Conservation (phyloP, 2,888 invertebrate genomes). For the Mythimna albipuncta region DNA sequence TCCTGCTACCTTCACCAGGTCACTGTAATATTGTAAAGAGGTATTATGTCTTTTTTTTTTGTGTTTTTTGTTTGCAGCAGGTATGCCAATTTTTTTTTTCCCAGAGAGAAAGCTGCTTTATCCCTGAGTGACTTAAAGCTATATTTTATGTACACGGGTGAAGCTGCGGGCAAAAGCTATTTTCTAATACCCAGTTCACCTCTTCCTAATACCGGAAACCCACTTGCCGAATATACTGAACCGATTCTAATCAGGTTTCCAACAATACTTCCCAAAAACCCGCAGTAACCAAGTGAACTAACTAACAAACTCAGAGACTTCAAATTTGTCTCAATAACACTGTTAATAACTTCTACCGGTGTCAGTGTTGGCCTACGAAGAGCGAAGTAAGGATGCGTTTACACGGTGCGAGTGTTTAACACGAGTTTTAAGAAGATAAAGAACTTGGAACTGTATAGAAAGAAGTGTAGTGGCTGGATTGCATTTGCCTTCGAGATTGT, state of each 20-base stretch:
- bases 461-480: too few species aligned
- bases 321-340: constrained; percentile 76
- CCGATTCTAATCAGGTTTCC: constrained; percentile 14
- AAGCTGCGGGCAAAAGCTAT: too few species aligned
- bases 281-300: constrained; percentile 29
- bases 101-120: too few species aligned
- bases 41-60: too few species aligned
- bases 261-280: constrained; percentile 43
- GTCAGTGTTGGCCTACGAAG: constrained; percentile 70
- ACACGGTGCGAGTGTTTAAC: background rate
- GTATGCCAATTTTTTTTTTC: too few species aligned
- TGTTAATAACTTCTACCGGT: constrained; percentile 71
- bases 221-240: background rate
- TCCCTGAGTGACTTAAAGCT: too few species aligned
- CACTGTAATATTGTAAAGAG: too few species aligned
- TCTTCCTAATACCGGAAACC: background rate
- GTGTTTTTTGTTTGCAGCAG: too few species aligned
- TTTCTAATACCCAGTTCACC: background rate
- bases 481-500: too few species aligned
- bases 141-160: too few species aligned
- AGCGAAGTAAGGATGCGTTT: constrained; percentile 40
- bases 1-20: too few species aligned
- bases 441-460: background rate
- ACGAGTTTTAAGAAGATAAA: background rate
- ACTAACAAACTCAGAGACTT: constrained; percentile 49